These are phyloP conservation scores for zebrafish (Danio rerio) DNA, from an alignment of 2,113 vertebrate species.

Conservation along the genomic window GRCz12tu NC_133197.1:27475001-27475500, in stretches of 20 bases:
- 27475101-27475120: constrained; percentile 16
- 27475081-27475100: neutral
- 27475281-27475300: constrained; percentile 69
- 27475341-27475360: neutral
- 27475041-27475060: neutral
- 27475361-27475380: no score
- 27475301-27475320: constrained; percentile 79
- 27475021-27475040: neutral
- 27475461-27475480: no score
- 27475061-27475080: neutral
- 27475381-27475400: no score
- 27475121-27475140: neutral
- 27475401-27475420: no score
- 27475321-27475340: constrained; percentile 71
- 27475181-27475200: constrained; percentile 87
- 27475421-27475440: no score
- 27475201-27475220: constrained; percentile 99
- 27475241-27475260: constrained; percentile 79
- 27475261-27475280: constrained; percentile 81
- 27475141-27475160: neutral
- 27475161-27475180: constrained; percentile 52
- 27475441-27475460: no score
- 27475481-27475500: no score
- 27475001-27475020: neutral
- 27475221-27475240: constrained; percentile 92